Evolutionary conservation across 2,113 vertebrate genomes (phyloP), one percentile per base, ranked within the genome.

Genomic region (Microcebus griseorufus): DNA sequence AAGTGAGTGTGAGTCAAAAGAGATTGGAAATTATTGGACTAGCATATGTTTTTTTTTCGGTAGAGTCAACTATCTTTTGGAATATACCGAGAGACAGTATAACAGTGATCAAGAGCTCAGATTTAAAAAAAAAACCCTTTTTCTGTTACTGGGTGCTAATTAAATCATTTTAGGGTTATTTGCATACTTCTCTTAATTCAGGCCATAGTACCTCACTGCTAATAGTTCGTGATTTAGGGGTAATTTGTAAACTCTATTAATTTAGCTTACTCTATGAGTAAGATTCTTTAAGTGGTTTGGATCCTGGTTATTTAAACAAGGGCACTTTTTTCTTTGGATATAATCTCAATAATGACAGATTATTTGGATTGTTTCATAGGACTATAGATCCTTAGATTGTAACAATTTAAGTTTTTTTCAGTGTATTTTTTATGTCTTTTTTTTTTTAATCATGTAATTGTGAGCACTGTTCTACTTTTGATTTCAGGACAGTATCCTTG

Each of bases 401-500:
- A 70, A 94, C 4, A 80, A 55, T 20, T 69, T 83, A 58, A 67
- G 2, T 70, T 86, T 64, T 80, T 0, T 92, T 94, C 27, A 80
- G 39, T 94, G 1, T 83, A 53, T 65, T 58, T 89, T 65, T 53
- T 55, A 12, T 45, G 3, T 45, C 11, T 62, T 70, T 6, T 45
- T 9, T 34, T 20, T 17, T 17, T 17, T 76, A 69, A 48, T 60
- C 37, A 62, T 58, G 2, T 70, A 70, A 62, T 87, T 81, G 42
- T 85, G 55, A 67, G 0, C 79, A 64, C 53, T 90, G 1, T 79
- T 97, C 11, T 92, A 0, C 78, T 96, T 98, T 4, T 87, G 20
- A 83, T 98, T 98, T 96, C 94, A 99, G 99, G 99, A 99, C 90
- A 99, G 99, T 97, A 99, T 99, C 96, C 98, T 99, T 89, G 98